These are phyloP conservation scores for Ptychadena robeensis DNA, from an alignment of 2,797 vertebrate species.

Conservation along the genomic window DNA sequence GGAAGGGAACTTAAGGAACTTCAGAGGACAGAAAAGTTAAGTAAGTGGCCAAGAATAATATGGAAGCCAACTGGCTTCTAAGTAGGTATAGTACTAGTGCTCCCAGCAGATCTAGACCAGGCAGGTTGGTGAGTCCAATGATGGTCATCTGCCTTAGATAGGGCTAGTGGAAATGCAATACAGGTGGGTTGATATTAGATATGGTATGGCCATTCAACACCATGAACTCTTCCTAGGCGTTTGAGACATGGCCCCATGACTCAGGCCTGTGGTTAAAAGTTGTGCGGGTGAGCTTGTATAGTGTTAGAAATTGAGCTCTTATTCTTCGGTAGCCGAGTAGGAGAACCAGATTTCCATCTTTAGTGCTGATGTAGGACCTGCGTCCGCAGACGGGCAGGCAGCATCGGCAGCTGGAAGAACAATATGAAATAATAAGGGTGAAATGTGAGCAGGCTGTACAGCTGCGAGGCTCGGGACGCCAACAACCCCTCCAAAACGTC, in stretches of 20 bases:
- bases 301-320: too few relatives aligned
- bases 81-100: neutral
- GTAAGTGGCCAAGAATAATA: neutral
- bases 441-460: constrained; percentile 9
- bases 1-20: too few relatives aligned
- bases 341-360: neutral
- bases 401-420: constrained; percentile 26
- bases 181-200: too few relatives aligned
- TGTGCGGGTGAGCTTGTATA: too few relatives aligned
- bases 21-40: neutral
- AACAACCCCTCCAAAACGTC: neutral
- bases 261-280: too few relatives aligned
- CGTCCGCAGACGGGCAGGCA: neutral
- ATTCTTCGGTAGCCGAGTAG: neutral
- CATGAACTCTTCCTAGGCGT: too few relatives aligned
- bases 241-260: too few relatives aligned
- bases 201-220: too few relatives aligned
- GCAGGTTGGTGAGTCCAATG: too few relatives aligned
- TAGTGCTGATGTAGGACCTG: constrained; percentile 2
- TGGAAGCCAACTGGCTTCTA: neutral
- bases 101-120: neutral
- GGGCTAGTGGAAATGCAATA: too few relatives aligned
- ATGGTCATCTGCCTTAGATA: too few relatives aligned
- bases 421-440: constrained; percentile 19
- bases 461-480: constrained; percentile 2